Percentiles rank a stretch among this genome's conserved stretches.
phyloP scores from a whole-genome alignment of 2,797 vertebrate species.

The Manis javanica region DNA sequence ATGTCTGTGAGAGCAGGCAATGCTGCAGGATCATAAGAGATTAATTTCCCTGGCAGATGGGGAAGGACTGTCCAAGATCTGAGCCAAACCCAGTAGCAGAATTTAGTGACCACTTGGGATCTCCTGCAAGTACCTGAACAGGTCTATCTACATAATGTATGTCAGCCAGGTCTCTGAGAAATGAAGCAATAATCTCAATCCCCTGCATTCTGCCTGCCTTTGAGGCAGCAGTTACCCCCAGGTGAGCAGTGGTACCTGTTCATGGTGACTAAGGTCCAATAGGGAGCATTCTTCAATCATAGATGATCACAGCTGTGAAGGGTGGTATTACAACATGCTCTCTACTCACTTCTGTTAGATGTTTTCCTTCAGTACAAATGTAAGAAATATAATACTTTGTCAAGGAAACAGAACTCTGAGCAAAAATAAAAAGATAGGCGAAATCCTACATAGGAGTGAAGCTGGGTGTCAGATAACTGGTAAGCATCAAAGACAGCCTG shows the following conservation, averaged over 20 bases:
- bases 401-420: background rate
- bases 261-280: background rate
- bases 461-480: slow-evolving; percentile 53
- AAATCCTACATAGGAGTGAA: background rate
- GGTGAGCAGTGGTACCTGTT: background rate
- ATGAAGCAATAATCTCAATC: background rate
- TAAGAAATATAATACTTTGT: slow-evolving; percentile 8
- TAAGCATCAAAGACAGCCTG: background rate
- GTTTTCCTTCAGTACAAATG: slow-evolving; percentile 4
- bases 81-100: background rate
- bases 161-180: background rate
- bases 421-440: background rate
- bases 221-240: background rate
- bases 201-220: background rate
- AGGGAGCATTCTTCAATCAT: slow-evolving; percentile 5
- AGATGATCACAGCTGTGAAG: background rate
- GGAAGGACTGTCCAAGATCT: background rate
- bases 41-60: background rate
- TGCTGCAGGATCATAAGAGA: background rate
- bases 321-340: background rate
- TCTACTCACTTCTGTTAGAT: background rate
- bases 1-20: background rate
- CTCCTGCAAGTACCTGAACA: background rate
- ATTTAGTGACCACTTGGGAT: background rate
- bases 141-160: background rate